phyloP scores from a whole-genome alignment of 2,797 vertebrate species.

The Coregonus suidteri region DNA sequence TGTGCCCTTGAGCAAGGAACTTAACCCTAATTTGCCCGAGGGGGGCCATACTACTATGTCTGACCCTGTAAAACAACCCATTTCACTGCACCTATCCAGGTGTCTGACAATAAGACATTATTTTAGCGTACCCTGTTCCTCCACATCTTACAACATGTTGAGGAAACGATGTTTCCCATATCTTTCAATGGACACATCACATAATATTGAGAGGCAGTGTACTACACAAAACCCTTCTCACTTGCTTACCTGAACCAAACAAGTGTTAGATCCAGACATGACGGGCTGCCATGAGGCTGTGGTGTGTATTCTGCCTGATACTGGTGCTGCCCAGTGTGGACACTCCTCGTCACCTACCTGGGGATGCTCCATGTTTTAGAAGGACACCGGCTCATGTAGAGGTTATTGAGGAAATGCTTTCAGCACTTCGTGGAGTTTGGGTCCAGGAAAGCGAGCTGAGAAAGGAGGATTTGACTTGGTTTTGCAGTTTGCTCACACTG shows the following conservation, averaged over 20 bases:
- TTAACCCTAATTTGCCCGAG: no score
- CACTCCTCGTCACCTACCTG: slow-evolving; percentile 1
- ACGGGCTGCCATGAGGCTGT: slow-evolving; percentile 49
- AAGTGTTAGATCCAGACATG: slow-evolving; percentile 29
- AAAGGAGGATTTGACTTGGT: slow-evolving; percentile 39
- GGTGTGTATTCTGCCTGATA: slow-evolving; percentile 25
- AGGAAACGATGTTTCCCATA: no score
- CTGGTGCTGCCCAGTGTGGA: slow-evolving; percentile 45
- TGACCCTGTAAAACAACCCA: no score
- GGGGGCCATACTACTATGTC: no score
- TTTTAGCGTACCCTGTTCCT: not conserved
- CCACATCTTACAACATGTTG: slow-evolving; percentile 8
- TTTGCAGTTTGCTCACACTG: slow-evolving; percentile 62
- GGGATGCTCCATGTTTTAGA: slow-evolving; percentile 35
- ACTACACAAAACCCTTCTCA: slow-evolving; percentile 33
- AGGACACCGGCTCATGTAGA: not conserved
- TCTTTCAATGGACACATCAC: slow-evolving; percentile 64
- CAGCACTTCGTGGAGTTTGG: slow-evolving; percentile 46
- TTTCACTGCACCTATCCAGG: no score
- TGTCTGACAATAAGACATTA: no score
- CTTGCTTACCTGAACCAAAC: slow-evolving; percentile 46
- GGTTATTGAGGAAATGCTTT: slow-evolving; percentile 48
- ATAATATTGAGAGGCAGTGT: slow-evolving; percentile 36
- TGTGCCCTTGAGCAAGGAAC: no score
- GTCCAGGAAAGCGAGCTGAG: slow-evolving; percentile 26